Evolutionary conservation across 2,113 vertebrate species (phyloP), one percentile per base, ranked within the genome.

Genomic region (Nestor notabilis): DNA sequence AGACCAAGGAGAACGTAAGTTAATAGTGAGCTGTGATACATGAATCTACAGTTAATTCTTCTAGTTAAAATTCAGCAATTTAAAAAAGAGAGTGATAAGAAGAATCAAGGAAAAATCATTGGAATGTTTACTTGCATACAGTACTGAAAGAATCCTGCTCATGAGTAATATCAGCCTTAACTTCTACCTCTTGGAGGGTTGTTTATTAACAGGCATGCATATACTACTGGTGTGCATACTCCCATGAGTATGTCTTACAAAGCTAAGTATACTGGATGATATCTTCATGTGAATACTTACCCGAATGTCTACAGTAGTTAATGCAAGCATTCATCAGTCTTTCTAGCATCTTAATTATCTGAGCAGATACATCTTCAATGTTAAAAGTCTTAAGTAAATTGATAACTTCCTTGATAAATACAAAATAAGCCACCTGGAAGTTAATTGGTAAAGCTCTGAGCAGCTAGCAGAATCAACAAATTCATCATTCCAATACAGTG

Each of bases 1-100:
- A 98, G 98, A 72, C 99, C 99, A 37, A 99, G 99, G 97, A 98
- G 99, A 98, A 99, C 99, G 99, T 99, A 98, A 99, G 99, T 98
- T 65, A 80, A 58, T 41, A 61, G 71, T 41, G 60, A 44, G 80
- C 50, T 86, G 46, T 50, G 33, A 53, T 68, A 31, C 23, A 3
- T 53, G 43, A 91, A 44, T 68, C 56, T 55, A 19, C 37, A 61
- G 39, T 70, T 93, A 82, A 68, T 92, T 83, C 35, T 66, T 89
- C 24, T 29, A 41, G 68, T 68, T 90, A 82, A 88, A 94, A 80
- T 66, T 61, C 12, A 63, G 4, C 49, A 70, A 15, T 74, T 86
- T 78, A 74, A 77, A 90, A 10, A 33, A 41, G 8, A 8, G 11
- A 23, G 20, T 17, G 20, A 44, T 64, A 69, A 86, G 37, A 72